phyloP scores from a whole-genome alignment of 2,113 vertebrate species.

The Cephalophus harveyi region DNA sequence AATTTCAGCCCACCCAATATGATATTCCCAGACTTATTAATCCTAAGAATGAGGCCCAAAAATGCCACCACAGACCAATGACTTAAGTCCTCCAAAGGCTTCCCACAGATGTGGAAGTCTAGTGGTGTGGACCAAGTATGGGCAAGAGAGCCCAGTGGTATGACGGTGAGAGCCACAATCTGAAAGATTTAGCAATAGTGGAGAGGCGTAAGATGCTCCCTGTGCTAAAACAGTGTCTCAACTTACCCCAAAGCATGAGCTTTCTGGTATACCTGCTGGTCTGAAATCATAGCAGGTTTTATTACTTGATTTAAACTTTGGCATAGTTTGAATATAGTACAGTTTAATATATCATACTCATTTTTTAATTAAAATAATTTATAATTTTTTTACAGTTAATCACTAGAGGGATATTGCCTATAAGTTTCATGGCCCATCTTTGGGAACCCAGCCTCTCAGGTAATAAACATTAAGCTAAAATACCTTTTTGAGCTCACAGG shows the following conservation, averaged over 20 bases:
- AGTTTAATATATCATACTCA: slow-evolving; percentile 46
- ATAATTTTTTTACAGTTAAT: neutral
- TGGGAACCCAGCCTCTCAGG: neutral
- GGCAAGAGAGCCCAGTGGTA: fast-evolving
- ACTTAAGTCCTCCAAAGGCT: neutral
- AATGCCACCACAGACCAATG: neutral
- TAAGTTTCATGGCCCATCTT: neutral
- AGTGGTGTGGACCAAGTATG: neutral
- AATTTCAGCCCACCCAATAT: neutral
- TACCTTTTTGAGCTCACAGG: neutral
- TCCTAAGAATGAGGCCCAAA: neutral
- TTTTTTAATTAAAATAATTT: slow-evolving; percentile 7
- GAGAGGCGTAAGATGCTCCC: slow-evolving; percentile 81
- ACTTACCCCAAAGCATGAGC: too few relatives aligned
- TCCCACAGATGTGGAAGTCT: neutral
- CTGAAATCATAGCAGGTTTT: neutral
- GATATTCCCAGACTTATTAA: neutral
- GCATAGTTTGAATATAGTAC: slow-evolving; percentile 30
- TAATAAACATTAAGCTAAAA: neutral
- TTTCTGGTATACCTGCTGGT: neutral
- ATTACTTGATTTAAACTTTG: slow-evolving; percentile 18
- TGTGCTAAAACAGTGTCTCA: neutral
- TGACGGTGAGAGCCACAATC: neutral
- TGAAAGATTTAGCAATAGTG: slow-evolving; percentile 92
- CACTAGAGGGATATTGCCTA: neutral